These are phyloP conservation scores for Acomys russatus DNA, from an alignment of 2,797 vertebrate species.

Conservation along the genomic window DNA sequence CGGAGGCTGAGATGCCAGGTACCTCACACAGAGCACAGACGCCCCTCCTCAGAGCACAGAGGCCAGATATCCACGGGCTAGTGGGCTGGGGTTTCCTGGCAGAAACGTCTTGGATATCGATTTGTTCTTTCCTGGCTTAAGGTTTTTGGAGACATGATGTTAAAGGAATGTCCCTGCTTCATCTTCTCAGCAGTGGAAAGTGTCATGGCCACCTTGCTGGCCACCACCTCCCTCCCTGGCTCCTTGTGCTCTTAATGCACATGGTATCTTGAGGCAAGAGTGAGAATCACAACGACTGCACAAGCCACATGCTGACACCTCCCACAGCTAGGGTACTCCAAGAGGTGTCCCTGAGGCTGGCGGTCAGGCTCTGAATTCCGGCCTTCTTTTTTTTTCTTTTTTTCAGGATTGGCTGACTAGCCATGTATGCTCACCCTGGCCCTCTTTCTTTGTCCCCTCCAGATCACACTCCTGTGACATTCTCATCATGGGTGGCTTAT, in stretches of 20 bases:
- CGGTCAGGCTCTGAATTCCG: background rate
- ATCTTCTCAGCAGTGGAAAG: background rate
- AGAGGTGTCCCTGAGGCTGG: background rate
- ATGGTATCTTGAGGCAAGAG: background rate
- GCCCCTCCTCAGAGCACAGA: background rate
- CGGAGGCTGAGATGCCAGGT: background rate
- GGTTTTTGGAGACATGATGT: background rate
- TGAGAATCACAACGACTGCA: background rate
- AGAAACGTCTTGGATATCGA: background rate
- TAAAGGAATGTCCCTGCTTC: background rate
- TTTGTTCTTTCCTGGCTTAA: constrained; percentile 15
- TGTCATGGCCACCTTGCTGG: rapidly evolving
- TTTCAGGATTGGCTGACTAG: background rate
- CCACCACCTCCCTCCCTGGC: background rate
- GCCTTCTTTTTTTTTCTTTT: background rate
- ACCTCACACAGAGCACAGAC: background rate
- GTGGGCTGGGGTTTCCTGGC: background rate
- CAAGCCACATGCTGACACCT: background rate
- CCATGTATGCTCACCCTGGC: background rate
- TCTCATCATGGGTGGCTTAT: rapidly evolving
- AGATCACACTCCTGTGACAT: background rate
- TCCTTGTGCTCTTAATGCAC: background rate
- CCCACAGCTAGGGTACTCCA: background rate
- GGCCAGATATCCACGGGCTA: background rate
- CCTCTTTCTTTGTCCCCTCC: background rate